phyloP scores from a whole-genome alignment of 2,888 invertebrate genomes.

The Mythimna albipuncta region DNA sequence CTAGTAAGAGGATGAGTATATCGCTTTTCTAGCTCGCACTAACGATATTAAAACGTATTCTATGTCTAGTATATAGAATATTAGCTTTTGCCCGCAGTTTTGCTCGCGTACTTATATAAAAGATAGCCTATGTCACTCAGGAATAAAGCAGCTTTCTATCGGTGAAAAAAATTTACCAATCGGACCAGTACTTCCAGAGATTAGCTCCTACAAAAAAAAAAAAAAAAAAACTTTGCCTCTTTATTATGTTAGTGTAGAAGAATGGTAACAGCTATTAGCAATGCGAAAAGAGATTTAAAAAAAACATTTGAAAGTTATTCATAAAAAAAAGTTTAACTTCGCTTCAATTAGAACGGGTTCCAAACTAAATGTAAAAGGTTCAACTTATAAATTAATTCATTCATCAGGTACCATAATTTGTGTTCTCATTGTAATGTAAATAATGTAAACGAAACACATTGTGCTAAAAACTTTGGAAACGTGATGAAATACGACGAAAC shows the following conservation, averaged over 20 bases:
- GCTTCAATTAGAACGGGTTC: slow-evolving; percentile 38
- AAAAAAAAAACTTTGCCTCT: too few species aligned
- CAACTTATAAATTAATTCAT: slow-evolving; percentile 49
- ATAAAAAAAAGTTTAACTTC: slow-evolving; percentile 28
- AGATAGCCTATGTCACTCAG: too few species aligned
- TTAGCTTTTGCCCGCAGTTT: too few species aligned
- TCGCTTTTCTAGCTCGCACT: slow-evolving; percentile 4
- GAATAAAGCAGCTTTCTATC: too few species aligned
- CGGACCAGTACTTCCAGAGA: too few species aligned
- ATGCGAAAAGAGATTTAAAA: not conserved
- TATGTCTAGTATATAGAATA: not conserved
- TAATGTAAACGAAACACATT: slow-evolving; percentile 46
- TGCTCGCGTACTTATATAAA: too few species aligned
- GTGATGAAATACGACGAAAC: slow-evolving; percentile 41
- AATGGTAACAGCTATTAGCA: not conserved
- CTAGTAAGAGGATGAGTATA: slow-evolving; percentile 27
- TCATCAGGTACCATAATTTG: slow-evolving; percentile 52
- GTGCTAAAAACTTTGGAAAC: slow-evolving; percentile 37
- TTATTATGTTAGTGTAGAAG: too few species aligned
- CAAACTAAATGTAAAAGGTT: slow-evolving; percentile 34
- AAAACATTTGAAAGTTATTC: slow-evolving; percentile 1
- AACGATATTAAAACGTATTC: slow-evolving; percentile 20
- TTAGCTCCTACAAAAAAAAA: too few species aligned
- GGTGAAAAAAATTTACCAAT: too few species aligned
- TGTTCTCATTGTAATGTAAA: slow-evolving; percentile 55